Conservation (phyloP, 2,888 invertebrate species). For the Neoitamus cyanurus region DNA sequence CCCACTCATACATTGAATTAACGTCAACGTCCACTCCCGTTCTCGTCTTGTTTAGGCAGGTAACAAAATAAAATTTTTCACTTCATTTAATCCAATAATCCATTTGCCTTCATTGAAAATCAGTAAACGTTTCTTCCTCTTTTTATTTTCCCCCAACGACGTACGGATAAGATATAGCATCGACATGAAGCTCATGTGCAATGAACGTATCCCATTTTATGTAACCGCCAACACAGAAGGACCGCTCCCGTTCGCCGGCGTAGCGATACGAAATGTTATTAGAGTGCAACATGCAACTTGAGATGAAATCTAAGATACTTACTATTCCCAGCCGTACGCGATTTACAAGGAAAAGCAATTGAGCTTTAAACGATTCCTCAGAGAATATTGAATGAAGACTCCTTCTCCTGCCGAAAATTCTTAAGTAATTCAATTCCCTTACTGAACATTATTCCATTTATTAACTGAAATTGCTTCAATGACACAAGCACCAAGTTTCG, state of each 20-base stretch:
- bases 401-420: not conserved
- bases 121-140: slow-evolving; percentile 7
- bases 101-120: slow-evolving; percentile 20
- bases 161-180: not conserved
- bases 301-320: not conserved
- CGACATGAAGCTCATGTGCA: slow-evolving; percentile 5
- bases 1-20: not conserved
- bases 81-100: slow-evolving; percentile 26
- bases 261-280: not conserved
- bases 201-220: not conserved
- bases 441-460: not conserved
- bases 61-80: slow-evolving; percentile 17
- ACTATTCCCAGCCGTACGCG: not conserved
- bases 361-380: not conserved
- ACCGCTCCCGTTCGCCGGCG: not conserved
- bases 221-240: not conserved
- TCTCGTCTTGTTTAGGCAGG: slow-evolving; percentile 11
- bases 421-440: not conserved
- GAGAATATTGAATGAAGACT: not conserved
- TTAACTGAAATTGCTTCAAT: not conserved
- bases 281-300: not conserved
- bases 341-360: not conserved
- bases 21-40: not conserved
- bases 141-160: not conserved
- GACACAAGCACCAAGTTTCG: not conserved